Percentiles rank a stretch among this genome's conserved stretches.
phyloP scores from a whole-genome alignment of 2,888 invertebrate genomes.

The Leptothorax acervorum region DNA sequence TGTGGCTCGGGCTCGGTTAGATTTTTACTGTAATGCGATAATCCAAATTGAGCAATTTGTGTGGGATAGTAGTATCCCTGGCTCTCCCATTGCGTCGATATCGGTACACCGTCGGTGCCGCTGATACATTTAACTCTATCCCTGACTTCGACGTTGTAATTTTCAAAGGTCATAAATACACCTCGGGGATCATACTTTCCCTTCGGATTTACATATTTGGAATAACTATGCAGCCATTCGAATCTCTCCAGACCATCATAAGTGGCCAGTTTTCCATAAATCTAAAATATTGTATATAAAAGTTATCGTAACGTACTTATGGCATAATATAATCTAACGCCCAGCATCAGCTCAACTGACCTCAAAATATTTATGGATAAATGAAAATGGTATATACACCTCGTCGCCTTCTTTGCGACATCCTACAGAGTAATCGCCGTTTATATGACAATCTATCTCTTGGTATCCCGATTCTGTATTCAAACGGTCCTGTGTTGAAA shows the following conservation, averaged over 20 bases:
- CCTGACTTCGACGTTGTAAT: slow-evolving; percentile 98
- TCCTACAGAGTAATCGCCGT: slow-evolving; percentile 93
- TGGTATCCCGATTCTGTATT: slow-evolving; percentile 86
- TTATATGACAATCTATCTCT: slow-evolving; percentile 95
- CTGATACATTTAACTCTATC: slow-evolving; percentile 98
- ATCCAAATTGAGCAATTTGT: slow-evolving; percentile 98
- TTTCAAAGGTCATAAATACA: slow-evolving; percentile 98
- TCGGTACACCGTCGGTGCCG: slow-evolving; percentile 96
- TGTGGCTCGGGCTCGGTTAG: slow-evolving; percentile 94
- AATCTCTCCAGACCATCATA: slow-evolving; percentile 93
- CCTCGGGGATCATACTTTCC: slow-evolving; percentile 95
- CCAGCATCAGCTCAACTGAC: slow-evolving; percentile 84
- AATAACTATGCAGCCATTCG: slow-evolving; percentile 98
- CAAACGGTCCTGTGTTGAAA: slow-evolving; percentile 76
- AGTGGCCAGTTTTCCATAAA: slow-evolving; percentile 94
- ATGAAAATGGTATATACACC: slow-evolving; percentile 96
- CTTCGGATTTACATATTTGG: slow-evolving; percentile 95
- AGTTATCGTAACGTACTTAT: slow-evolving; percentile 1
- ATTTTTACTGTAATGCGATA: slow-evolving; percentile 98
- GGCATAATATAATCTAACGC: neutral
- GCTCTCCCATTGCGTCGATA: slow-evolving; percentile 98
- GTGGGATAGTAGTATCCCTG: slow-evolving; percentile 99
- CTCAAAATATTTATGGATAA: slow-evolving; percentile 97
- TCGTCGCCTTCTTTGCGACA: slow-evolving; percentile 94
- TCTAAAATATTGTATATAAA: slow-evolving; percentile 84